Evolutionary conservation across 2,888 invertebrate species (phyloP).

Genomic region (Drosophila fulvimacula): DNA sequence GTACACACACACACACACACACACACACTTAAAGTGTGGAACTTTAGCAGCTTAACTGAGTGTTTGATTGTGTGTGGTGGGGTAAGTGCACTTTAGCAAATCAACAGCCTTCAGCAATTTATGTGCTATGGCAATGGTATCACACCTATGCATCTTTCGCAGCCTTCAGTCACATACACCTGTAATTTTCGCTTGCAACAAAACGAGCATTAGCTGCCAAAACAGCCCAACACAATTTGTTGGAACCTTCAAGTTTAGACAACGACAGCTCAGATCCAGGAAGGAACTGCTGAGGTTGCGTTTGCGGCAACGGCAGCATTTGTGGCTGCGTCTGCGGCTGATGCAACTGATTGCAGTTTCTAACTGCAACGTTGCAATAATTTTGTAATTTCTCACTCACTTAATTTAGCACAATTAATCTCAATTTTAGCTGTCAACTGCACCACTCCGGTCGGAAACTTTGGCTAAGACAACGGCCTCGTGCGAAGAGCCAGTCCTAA

Average conservation of each 20-base stretch:
- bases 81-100: constrained; percentile 54
- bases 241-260: constrained; percentile 42
- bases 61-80: constrained; percentile 30
- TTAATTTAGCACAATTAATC: constrained; percentile 81
- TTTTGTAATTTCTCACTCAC: constrained; percentile 82
- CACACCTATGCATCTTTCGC: constrained; percentile 59
- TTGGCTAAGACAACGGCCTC: constrained; percentile 24
- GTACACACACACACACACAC: background rate
- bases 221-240: constrained; percentile 64
- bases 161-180: constrained; percentile 68
- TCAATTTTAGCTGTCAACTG: constrained; percentile 79
- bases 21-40: constrained; percentile 7
- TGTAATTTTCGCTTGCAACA: constrained; percentile 63
- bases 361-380: constrained; percentile 74
- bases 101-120: constrained; percentile 62
- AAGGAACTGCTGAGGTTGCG: constrained; percentile 39
- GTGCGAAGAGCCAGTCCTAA: constrained; percentile 25
- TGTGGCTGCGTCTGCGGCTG: constrained; percentile 44
- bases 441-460: constrained; percentile 31
- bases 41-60: constrained; percentile 20
- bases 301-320: background rate
- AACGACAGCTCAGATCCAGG: constrained; percentile 39
- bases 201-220: constrained; percentile 61
- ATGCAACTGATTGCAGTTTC: constrained; percentile 76
- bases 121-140: constrained; percentile 55